Evolutionary conservation across 2,888 invertebrate species (phyloP), one percentile per base, ranked within the genome.

Genomic region (Carabus problematicus): DNA sequence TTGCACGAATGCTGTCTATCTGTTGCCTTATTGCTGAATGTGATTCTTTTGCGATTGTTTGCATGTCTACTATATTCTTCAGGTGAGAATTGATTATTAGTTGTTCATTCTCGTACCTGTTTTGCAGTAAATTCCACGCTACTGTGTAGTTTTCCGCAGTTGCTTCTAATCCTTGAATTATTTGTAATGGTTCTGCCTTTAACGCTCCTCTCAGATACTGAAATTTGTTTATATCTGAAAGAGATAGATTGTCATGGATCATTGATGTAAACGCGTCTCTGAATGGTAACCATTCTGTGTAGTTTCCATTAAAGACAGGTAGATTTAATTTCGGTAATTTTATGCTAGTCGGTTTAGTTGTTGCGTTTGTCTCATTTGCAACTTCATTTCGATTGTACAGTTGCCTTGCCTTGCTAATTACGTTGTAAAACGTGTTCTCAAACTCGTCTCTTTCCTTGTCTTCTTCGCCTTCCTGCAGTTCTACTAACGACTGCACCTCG

Each of bases 121-220:
- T 54, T 64, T 67, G 62, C 39, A 72, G 47, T 14, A 71, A 18
- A 12, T 68, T 54, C 71, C 72, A 72, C n/a, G 69, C 70, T n/a
- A 66, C 62, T 8, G 49, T n/a, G 43, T 72, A 73, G 55, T 73
- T 75, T 8, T 49, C 67, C 1, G 16, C 40, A 0, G 73, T 68
- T 11, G 72, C 43, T 40, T 72, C 71, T 12, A 75, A 72, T 8
- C 70, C 71, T 43, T 72, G 64, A 9, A 71, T 71, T 2, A 72
- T 49, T 70, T 73, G 68, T 8, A 71, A 64, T 2, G 72, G 71
- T 9, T 54, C 58, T 3, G 54, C 70, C 8, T 66, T 47, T 3
- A 73, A 45, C 1, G 70, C 63, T 1, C 64, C 18, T 16, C 43
- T 19, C 9, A 72, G 64, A 55, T 72, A 72, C 40, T 72, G 72